Base-by-base conservation (phyloP, 2,888 invertebrate species). In the Troilus luridus region DNA sequence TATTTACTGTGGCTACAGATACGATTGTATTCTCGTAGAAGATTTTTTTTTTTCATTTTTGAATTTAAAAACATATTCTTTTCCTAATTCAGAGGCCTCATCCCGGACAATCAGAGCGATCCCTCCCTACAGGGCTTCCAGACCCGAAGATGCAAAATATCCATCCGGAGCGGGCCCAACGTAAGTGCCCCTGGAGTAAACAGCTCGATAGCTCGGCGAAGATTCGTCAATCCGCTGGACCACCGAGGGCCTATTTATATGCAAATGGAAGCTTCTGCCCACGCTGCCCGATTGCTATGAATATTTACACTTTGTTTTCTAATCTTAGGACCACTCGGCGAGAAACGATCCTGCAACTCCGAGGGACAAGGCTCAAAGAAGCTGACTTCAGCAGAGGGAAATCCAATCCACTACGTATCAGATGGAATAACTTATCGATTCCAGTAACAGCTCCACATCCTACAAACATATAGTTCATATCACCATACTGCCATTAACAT, bases 291-390 rank as follows among this genome's bases (percentile, higher is more conserved):
- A 77, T 41, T 77, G 11, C 72, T 77, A 77, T 77, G 72, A 77
- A 77, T 77, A 77, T 77, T 77, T 77, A 77, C 72, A 41, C 72
- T 77, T 77, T 77, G 72, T 77, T 77, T 77, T 77, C 72, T 77
- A 77, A 77, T 77, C 72, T 77, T 77, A 77, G 72, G 27, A 19
- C 27, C 67, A 7, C 24, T 67, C 24, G 17, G 8, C 27, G 72
- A 11, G 72, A 41, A 41, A 17, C 72, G 72, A 77, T 77, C 72
- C 1, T 8, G 12, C 14, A 27, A 19, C 72, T 5, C 72, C 17
- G 72, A 19, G 41, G 41, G 72, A 77, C 72, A 77, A 77, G 17
- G 27, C 41, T 77, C 72, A 77, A 77, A 77, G 72, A 19, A 27
- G 72, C 72, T 77, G 72, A 77, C 27, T 27, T 41, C 72, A 77